Percentiles rank a stretch among this genome's conserved stretches.
Conservation (phyloP, 2,113 vertebrate genomes). For the Scopus umbretta region DNA sequence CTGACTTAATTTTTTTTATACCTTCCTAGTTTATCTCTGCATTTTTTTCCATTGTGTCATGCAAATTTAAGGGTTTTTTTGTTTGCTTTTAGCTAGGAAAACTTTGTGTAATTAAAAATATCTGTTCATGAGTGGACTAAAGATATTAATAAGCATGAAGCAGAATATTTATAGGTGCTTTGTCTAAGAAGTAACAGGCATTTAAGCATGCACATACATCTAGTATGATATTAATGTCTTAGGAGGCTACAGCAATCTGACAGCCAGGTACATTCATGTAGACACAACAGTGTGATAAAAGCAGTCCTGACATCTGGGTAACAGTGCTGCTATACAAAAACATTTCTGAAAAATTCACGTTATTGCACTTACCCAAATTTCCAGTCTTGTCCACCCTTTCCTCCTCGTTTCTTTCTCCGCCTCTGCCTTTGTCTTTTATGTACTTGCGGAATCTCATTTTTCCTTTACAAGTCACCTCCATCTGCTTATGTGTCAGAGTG, state of each 20-base stretch:
- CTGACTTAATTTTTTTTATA: neutral
- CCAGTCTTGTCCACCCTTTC: conserved; percentile 6
- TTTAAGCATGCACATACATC: neutral
- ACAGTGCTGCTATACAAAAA: conserved; percentile 42
- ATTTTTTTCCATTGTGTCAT: neutral
- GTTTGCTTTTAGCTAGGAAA: neutral
- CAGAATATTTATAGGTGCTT: conserved; percentile 20
- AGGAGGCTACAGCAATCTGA: conserved; percentile 52
- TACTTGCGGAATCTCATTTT: conserved; percentile 5
- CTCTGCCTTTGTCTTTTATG: conserved; percentile 41
- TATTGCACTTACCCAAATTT: conserved; percentile 76
- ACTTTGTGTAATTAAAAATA: neutral
- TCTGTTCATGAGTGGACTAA: conserved; percentile 28
- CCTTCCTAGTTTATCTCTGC: neutral
- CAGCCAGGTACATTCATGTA: conserved; percentile 71
- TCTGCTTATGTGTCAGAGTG: conserved; percentile 53
- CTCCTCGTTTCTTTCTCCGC: neutral
- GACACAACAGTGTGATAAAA: conserved; percentile 73
- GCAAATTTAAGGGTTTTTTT: neutral
- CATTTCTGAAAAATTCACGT: conserved; percentile 56
- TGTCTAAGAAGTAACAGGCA: conserved; percentile 10
- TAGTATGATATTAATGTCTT: neutral
- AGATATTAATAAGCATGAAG: neutral
- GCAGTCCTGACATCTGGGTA: conserved; percentile 73
- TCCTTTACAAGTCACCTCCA: conserved; percentile 41